phyloP scores from a whole-genome alignment of 1,140 invertebrate genomes.

The Drosophila mauritiana region DNA sequence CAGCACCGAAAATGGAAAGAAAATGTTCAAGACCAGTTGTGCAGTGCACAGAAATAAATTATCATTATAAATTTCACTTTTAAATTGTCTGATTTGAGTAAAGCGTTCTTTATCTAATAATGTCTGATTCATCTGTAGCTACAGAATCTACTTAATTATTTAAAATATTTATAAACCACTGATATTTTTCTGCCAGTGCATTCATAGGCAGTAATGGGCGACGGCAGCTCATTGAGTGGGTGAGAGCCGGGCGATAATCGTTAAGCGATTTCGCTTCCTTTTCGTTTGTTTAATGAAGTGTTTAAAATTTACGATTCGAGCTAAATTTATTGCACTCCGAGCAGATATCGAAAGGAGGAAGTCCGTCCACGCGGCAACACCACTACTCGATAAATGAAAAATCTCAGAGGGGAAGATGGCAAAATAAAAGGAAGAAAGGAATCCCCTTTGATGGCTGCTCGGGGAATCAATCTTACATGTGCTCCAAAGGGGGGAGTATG shows the following conservation, averaged over 20 bases:
- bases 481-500: constrained; percentile 6
- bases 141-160: neutral
- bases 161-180: neutral
- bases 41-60: constrained; percentile 3
- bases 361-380: constrained; percentile 12
- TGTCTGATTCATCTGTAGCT: no score
- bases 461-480: constrained; percentile 72
- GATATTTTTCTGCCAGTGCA: constrained; percentile 6
- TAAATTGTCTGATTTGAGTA: neutral
- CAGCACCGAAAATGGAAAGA: constrained; percentile 29
- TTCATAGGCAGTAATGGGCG: constrained; percentile 23
- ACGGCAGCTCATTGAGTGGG: constrained; percentile 13
- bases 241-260: constrained; percentile 59
- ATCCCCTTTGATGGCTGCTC: constrained; percentile 66
- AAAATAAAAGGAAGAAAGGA: constrained; percentile 1
- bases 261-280: constrained; percentile 67
- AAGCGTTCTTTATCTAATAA: no score
- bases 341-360: constrained; percentile 30
- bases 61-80: neutral
- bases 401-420: constrained; percentile 1
- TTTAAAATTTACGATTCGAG: constrained; percentile 72
- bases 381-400: constrained; percentile 16
- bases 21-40: constrained; percentile 19
- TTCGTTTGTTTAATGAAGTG: constrained; percentile 68
- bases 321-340: constrained; percentile 61